These are phyloP conservation scores for Glossophaga mutica DNA, from an alignment of 2,797 vertebrate species.

Conservation along the genomic window DNA sequence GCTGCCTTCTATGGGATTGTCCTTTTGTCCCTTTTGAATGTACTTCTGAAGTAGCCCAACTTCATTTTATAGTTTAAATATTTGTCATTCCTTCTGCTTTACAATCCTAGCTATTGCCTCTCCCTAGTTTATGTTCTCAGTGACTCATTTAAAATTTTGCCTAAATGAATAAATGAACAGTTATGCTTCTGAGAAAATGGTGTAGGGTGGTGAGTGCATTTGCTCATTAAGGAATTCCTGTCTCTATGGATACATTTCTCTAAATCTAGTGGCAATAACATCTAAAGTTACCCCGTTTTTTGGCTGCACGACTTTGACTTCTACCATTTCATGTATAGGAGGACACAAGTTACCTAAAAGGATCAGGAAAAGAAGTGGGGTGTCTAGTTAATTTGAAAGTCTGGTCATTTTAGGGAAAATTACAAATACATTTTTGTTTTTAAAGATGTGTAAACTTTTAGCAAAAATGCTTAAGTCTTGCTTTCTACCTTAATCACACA, in stretches of 20 bases:
- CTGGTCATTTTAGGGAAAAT: neutral
- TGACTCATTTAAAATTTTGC: slow-evolving; percentile 58
- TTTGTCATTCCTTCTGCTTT: slow-evolving; percentile 68
- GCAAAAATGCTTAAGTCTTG: neutral
- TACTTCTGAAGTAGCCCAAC: slow-evolving; percentile 46
- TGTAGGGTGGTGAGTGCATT: neutral
- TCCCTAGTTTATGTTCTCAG: slow-evolving; percentile 34
- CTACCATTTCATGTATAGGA: neutral
- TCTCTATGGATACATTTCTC: slow-evolving; percentile 30
- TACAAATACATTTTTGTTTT: slow-evolving; percentile 8
- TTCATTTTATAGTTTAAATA: slow-evolving; percentile 71
- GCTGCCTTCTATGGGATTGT: neutral
- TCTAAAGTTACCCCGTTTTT: slow-evolving; percentile 14
- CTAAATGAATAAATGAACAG: slow-evolving; percentile 57
- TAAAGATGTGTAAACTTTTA: neutral
- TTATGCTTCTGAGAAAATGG: slow-evolving; percentile 51
- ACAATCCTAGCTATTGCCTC: slow-evolving; percentile 35
- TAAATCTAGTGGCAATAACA: slow-evolving; percentile 5
- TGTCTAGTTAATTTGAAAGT: neutral
- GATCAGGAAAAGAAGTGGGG: neutral
- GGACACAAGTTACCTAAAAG: slow-evolving; percentile 21
- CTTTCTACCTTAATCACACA: neutral
- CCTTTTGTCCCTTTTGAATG: slow-evolving; percentile 55
- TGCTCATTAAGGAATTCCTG: slow-evolving; percentile 1
- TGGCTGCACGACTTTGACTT: neutral